Evolutionary conservation across 2,113 vertebrate genomes (phyloP), one percentile per base, ranked within the genome.

Genomic region (Anarhynchus alexandrinus): DNA sequence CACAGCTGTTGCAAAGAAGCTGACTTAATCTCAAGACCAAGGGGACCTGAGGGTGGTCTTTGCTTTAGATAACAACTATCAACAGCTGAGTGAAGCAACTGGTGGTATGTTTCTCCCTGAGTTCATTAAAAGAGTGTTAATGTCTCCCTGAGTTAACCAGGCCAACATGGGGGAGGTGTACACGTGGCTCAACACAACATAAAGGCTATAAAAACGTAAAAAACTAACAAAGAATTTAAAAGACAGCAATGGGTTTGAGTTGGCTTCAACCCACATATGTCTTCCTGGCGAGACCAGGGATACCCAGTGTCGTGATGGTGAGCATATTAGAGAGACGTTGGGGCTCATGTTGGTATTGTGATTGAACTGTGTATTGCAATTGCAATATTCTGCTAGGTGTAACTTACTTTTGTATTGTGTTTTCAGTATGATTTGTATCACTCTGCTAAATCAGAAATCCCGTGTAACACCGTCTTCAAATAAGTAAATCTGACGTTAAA

Each of bases 241-340:
- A 90, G 23, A 49, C 1, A 79, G 17, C 21, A 72, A 91, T 36
- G 23, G 36, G 32, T 32, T 65, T 58, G 26, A 85, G 42, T 16
- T 73, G 32, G 13, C 54, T 49, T 61, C 19, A 74, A 67, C 11
- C 11, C n/a, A 55, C 15, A 8, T 6, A 25, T 16, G 23, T 29
- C 45, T 55, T 73, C 32, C 15, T 1, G 1, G 18, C 0, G 0
- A 69, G 40, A 38, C 6, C 27, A n/a, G 8, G 21, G 17, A 49
- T 7, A 6, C 12, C 6, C 36, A 45, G 12, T 43, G 40, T 73
- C 2, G 1, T 38, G 19, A 43, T 9, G 5, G 15, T 62, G 15
- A 73, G 13, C 52, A 30, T 30, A 38, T 34, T 4, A 43, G 10
- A 40, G 15, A 51, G 34, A 64, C 1, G 2, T 2, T 51, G 27